phyloP scores from a whole-genome alignment of 2,113 vertebrate genomes.

The Trogon melanurus region DNA sequence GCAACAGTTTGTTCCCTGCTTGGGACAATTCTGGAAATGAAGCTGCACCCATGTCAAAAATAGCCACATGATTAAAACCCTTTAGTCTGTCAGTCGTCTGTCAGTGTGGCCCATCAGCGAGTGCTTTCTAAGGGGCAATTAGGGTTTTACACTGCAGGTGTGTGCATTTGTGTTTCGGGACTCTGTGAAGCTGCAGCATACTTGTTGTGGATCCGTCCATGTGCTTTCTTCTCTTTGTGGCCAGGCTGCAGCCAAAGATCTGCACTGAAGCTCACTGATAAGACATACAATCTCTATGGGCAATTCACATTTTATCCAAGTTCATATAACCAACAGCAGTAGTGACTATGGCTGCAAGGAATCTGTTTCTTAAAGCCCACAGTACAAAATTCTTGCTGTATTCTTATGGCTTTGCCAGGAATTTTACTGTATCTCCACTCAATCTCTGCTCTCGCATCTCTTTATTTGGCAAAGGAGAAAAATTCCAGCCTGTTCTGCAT shows the following conservation, averaged over 20 bases:
- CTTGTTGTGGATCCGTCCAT: rapidly evolving
- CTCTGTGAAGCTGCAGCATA: neutral
- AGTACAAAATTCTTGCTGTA: neutral
- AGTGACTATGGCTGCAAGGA: neutral
- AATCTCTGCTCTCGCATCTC: neutral
- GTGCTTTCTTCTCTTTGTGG: neutral
- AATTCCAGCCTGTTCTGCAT: neutral
- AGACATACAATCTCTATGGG: neutral
- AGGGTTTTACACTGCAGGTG: neutral
- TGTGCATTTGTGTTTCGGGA: neutral
- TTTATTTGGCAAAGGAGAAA: neutral
- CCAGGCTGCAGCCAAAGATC: neutral
- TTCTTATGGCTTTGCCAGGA: neutral
- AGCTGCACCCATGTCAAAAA: neutral
- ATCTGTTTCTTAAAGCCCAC: neutral
- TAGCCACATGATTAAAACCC: neutral
- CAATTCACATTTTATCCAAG: neutral
- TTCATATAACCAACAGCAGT: neutral
- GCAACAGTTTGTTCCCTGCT: neutral
- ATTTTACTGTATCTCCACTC: neutral
- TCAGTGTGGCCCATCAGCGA: neutral
- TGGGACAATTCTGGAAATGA: neutral
- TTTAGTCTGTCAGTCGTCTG: rapidly evolving
- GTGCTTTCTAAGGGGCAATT: neutral
- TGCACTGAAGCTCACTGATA: neutral